These are phyloP conservation scores for Campoplex nolae DNA, from an alignment of 2,888 invertebrate genomes.

Conservation along the genomic window DNA sequence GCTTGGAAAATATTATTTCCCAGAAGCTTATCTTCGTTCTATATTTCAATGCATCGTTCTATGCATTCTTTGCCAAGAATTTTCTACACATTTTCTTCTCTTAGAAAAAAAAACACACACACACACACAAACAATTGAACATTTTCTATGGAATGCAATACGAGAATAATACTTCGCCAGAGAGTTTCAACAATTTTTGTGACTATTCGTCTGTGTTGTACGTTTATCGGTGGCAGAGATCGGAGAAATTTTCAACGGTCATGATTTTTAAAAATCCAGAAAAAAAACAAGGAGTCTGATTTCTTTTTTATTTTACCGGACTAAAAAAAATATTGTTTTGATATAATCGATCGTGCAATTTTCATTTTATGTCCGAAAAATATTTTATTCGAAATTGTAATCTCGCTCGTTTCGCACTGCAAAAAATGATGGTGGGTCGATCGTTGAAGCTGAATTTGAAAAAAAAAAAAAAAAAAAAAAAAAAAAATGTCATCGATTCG, in stretches of 20 bases:
- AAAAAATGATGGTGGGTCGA: not conserved
- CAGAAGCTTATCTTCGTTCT: not conserved
- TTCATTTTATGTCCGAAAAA: not conserved
- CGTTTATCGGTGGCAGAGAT: slow-evolving; percentile 10
- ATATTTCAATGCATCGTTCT: not conserved
- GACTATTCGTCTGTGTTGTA: not conserved
- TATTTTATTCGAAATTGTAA: not conserved
- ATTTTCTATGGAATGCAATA: slow-evolving; percentile 22
- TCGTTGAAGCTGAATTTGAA: not conserved
- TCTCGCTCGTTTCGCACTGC: not conserved
- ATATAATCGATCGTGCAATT: not conserved
- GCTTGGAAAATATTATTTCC: slow-evolving; percentile 41
- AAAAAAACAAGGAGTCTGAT: not conserved
- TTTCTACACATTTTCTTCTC: not conserved
- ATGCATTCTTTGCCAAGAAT: not conserved
- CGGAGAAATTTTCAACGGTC: not conserved
- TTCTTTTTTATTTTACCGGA: not conserved
- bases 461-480: not conserved
- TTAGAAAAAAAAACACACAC: not conserved
- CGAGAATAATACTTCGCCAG: slow-evolving; percentile 1
- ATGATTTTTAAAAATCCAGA: not conserved
- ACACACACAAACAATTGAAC: not conserved
- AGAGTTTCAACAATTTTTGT: not conserved
- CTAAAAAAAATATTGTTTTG: not conserved
- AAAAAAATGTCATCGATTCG: not conserved